Evolutionary conservation across 2,888 invertebrate genomes (phyloP).

Genomic region (Conops quadrifasciatus): DNA sequence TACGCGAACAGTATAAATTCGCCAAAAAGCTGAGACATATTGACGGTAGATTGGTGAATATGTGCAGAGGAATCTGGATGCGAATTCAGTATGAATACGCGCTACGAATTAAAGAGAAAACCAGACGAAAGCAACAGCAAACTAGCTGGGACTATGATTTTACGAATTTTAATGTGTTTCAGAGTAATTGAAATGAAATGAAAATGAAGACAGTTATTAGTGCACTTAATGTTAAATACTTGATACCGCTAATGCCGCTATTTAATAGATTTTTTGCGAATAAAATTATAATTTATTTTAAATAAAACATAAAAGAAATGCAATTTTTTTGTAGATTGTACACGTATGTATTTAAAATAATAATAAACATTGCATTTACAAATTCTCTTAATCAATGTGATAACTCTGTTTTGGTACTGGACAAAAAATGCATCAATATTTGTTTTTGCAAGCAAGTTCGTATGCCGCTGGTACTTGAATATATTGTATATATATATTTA

Average conservation of each 20-base stretch:
- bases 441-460: conserved; percentile 1
- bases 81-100: conserved; percentile 71
- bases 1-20: conserved; percentile 68
- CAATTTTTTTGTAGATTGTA: conserved; percentile 26
- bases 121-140: neutral
- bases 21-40: conserved; percentile 58
- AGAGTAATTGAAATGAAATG: neutral
- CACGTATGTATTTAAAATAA: conserved; percentile 44
- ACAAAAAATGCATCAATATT: conserved; percentile 26
- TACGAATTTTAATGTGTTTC: too few relatives aligned
- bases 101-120: conserved; percentile 39
- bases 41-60: conserved; percentile 76
- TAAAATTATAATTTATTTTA: neutral
- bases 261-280: neutral
- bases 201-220: neutral
- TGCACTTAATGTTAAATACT: neutral
- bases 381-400: conserved; percentile 29
- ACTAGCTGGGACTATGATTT: neutral
- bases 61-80: conserved; percentile 89
- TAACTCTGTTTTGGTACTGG: conserved; percentile 20
- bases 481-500: conserved; percentile 19
- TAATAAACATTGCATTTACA: conserved; percentile 47
- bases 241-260: neutral
- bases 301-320: neutral
- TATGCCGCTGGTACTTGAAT: conserved; percentile 12